Percentiles rank a stretch among this genome's conserved stretches.
Evolutionary conservation across 1,140 invertebrate species (phyloP).

Genomic region (Bombus superbus): DNA sequence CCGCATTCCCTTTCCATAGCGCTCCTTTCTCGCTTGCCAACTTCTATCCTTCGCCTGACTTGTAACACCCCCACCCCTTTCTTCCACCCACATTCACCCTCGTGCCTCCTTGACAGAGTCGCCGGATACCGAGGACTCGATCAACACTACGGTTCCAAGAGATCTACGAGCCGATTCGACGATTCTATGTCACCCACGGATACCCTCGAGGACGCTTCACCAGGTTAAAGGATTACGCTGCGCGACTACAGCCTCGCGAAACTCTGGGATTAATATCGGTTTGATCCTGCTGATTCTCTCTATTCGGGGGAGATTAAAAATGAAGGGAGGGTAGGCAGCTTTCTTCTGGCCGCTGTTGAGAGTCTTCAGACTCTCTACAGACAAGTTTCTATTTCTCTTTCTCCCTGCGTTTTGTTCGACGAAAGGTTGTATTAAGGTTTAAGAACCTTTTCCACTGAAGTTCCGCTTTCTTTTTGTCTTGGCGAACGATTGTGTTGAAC

Average conservation of each 20-base stretch:
- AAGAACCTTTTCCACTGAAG: no score
- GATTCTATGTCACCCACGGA: neutral
- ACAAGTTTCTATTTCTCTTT: neutral
- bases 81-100: no score
- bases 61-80: neutral
- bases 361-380: neutral
- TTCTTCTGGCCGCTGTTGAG: neutral
- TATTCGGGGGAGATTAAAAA: neutral
- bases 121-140: constrained; percentile 1
- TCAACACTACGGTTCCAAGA: constrained; percentile 14
- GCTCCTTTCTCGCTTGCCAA: constrained; percentile 31
- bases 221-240: constrained; percentile 16
- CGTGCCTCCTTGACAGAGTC: constrained; percentile 12
- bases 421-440: no score
- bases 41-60: neutral
- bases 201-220: constrained; percentile 5
- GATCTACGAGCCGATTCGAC: constrained; percentile 20
- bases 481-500: neutral
- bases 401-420: no score
- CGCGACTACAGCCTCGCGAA: constrained; percentile 21
- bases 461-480: neutral
- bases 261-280: constrained; percentile 12
- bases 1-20: neutral
- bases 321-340: neutral
- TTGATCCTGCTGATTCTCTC: constrained; percentile 3